Evolutionary conservation across 2,113 vertebrate species (phyloP).

Genomic region (Sphyrna mokarran): DNA sequence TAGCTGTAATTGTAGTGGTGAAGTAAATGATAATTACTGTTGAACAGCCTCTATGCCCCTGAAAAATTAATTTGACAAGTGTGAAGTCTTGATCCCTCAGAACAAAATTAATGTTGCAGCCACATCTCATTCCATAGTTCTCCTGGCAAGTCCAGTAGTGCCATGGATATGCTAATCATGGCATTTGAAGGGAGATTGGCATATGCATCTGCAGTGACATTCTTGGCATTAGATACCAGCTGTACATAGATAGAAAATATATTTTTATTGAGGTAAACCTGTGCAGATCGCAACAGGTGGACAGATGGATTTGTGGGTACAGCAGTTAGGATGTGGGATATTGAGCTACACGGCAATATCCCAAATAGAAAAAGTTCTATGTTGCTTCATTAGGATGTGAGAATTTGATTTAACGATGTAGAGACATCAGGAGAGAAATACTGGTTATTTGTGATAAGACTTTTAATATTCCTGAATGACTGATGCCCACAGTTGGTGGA

Average conservation of each 20-base stretch:
- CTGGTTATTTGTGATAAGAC: not conserved
- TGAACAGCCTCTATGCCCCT: not conserved
- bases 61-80: not conserved
- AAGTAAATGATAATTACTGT: not conserved
- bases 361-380: not conserved
- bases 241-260: not conserved
- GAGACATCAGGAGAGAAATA: not conserved
- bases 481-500: not conserved
- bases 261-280: not conserved
- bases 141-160: not conserved
- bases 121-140: not conserved
- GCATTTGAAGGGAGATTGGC: not conserved
- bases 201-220: not conserved
- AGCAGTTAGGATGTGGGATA: not conserved
- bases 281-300: not conserved
- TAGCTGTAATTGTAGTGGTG: not conserved
- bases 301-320: not conserved
- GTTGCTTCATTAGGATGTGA: constrained; percentile 3
- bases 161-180: not conserved
- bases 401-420: not conserved
- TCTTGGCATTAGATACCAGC: not conserved
- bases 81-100: not conserved
- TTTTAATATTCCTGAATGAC: not conserved
- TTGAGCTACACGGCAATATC: too few species aligned
- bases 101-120: not conserved